These are phyloP conservation scores for Pipistrellus pipistrellus DNA, from an alignment of 2,797 vertebrate genomes.

Conservation along the genomic window DNA sequence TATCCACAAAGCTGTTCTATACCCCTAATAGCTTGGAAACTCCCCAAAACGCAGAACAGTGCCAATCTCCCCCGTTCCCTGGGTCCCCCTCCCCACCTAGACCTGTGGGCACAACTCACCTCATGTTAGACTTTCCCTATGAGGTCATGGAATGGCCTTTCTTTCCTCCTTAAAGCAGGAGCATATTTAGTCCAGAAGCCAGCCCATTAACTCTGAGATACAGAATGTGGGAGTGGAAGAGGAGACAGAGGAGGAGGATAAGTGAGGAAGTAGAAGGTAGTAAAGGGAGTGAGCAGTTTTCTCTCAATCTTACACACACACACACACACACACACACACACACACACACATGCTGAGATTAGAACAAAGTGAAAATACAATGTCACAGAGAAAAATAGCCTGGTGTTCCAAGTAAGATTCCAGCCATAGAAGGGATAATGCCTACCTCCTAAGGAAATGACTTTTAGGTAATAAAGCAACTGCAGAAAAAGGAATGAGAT, in stretches of 20 bases:
- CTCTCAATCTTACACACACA: neutral
- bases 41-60: neutral
- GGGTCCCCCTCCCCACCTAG: neutral
- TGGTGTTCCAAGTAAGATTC: neutral
- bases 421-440: neutral
- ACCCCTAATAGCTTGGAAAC: neutral
- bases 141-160: neutral
- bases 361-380: neutral
- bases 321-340: neutral
- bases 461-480: neutral
- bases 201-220: constrained; percentile 3
- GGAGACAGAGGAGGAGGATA: neutral
- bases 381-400: neutral
- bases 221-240: neutral
- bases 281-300: neutral
- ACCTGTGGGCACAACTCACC: neutral
- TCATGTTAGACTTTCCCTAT: neutral
- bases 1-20: neutral
- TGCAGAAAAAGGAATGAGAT: neutral
- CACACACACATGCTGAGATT: rapidly evolving
- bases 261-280: neutral
- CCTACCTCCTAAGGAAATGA: neutral
- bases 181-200: constrained; percentile 44
- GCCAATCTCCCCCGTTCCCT: neutral
- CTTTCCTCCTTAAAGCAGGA: constrained; percentile 53